A percentile compares a stretch with the other conserved stretches of the same genome.
phyloP scores from a whole-genome alignment of 1,140 invertebrate genomes.

The Sweltsa coloradensis region DNA sequence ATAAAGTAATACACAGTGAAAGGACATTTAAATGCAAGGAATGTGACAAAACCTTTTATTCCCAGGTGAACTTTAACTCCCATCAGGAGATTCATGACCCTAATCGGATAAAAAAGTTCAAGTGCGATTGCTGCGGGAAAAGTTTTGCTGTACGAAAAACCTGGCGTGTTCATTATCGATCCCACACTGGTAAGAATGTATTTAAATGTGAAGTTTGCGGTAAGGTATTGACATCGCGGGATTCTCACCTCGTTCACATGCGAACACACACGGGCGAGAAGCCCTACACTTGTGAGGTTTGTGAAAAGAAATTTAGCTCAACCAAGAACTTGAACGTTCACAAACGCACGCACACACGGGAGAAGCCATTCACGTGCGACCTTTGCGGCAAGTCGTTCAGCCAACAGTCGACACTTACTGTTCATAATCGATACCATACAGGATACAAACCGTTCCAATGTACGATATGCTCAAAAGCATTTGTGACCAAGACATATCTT shows the following conservation, averaged over 20 bases:
- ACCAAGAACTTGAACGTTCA: conserved; percentile 35
- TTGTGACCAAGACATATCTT: conserved; percentile 28
- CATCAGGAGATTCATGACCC: conserved; percentile 4
- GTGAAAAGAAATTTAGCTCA: conserved; percentile 55
- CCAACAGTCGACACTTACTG: conserved; percentile 37
- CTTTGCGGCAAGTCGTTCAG: conserved; percentile 32
- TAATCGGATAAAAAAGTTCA: conserved; percentile 21
- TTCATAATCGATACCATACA: conserved; percentile 56
- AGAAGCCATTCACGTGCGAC: conserved; percentile 34
- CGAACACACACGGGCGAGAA: conserved; percentile 48
- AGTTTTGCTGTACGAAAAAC: conserved; percentile 45
- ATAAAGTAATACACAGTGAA: conserved; percentile 16
- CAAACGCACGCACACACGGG: conserved; percentile 30
- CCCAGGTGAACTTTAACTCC: neutral
- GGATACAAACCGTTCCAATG: conserved; percentile 60
- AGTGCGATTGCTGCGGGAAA: conserved; percentile 60
- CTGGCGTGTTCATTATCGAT: neutral
- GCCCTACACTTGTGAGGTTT: conserved; percentile 61
- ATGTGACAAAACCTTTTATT: conserved; percentile 8
- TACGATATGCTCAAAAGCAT: conserved; percentile 19
- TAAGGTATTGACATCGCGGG: conserved; percentile 26
- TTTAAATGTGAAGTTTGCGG: conserved; percentile 55
- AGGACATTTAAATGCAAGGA: conserved; percentile 14
- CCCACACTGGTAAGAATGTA: conserved; percentile 45
- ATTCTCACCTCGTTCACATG: conserved; percentile 17